Base-by-base conservation (phyloP, 2,888 invertebrate species). In the Brachynemurus nebulosus region DNA sequence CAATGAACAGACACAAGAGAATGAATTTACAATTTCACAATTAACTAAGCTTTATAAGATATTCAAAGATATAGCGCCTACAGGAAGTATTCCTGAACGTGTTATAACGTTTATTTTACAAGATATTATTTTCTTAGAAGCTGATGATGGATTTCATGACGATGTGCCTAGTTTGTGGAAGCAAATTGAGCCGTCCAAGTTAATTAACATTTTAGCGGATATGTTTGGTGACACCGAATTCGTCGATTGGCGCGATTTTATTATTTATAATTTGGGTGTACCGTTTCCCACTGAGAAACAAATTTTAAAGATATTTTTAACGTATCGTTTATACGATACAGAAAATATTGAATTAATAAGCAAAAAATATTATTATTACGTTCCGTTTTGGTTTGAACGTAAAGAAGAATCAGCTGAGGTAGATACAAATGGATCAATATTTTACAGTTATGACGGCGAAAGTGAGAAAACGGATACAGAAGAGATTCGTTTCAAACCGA, bases 181-280 rank as follows among this genome's bases (percentile, higher is more conserved):
- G 18, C 50, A 59, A 27, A 48, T 69, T 14, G 47, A 49, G n/a
- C 50, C 57, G 3, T 18, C 43, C 3, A 55, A 61, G 12, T 50
- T 66, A 8, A 45, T 53, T 3, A 47, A 43, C 9, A 35, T 59
- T 5, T 63, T 73, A 0, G 57, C 57, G 41, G 51, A 58, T 25
- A 47, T 78, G 12, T 80, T 72, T 55, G 76, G 74, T 1, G 66
- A 70, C 36, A 65, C 66, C 1, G 68, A 68, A 8, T 71, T 70
- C 48, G 54, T 78, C 8, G 73, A 78, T 53, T 80, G 80, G 80
- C 70, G 72, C 53, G 78, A 80, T 57, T 80, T 80, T 53, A 61
- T 80, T 9, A 64, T 80, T 49, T 71, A 70, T 53, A 74, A 72
- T 54, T 56, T 78, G 23, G 67, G 72, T 51, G 55, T 78, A 8